phyloP scores from a whole-genome alignment of 1,140 invertebrate species.

The Anastatus disparis region DNA sequence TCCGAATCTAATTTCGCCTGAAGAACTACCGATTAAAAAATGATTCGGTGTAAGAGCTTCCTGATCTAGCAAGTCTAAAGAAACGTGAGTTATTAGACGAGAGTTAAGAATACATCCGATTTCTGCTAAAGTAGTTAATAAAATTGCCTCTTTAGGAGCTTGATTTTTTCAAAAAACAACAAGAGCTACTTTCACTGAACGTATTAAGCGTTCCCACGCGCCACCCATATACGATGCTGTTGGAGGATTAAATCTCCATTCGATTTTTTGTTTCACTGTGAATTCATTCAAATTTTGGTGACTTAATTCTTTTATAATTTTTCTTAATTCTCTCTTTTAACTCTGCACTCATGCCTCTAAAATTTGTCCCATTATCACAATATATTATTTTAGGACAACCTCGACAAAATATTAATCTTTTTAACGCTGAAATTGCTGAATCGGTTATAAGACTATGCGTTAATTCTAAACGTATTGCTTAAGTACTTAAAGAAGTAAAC shows the following conservation, averaged over 20 bases:
- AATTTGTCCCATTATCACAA: conserved; percentile 13
- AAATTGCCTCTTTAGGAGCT: not conserved
- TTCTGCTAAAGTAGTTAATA: not conserved
- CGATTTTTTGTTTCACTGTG: conserved; percentile 12
- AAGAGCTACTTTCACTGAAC: not conserved
- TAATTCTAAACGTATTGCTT: conserved; percentile 43
- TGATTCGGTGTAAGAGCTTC: no score
- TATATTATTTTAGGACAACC: not conserved
- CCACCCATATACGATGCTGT: conserved; percentile 50
- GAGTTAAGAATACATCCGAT: no score
- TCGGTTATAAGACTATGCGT: conserved; percentile 27
- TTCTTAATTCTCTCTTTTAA: conserved; percentile 7
- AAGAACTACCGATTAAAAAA: no score
- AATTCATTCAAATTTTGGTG: not conserved
- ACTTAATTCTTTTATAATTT: not conserved
- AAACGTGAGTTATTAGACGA: no score
- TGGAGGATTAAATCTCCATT: conserved; percentile 52
- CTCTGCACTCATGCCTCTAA: no score
- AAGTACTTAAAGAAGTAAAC: conserved; percentile 42
- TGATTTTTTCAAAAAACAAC: not conserved
- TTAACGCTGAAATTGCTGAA: conserved; percentile 19
- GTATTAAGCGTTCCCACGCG: conserved; percentile 48
- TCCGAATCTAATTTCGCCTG: no score
- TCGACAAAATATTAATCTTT: not conserved
- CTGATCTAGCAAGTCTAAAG: no score